Conservation (phyloP, 1,140 invertebrate genomes). For the Gryllus bimaculatus region DNA sequence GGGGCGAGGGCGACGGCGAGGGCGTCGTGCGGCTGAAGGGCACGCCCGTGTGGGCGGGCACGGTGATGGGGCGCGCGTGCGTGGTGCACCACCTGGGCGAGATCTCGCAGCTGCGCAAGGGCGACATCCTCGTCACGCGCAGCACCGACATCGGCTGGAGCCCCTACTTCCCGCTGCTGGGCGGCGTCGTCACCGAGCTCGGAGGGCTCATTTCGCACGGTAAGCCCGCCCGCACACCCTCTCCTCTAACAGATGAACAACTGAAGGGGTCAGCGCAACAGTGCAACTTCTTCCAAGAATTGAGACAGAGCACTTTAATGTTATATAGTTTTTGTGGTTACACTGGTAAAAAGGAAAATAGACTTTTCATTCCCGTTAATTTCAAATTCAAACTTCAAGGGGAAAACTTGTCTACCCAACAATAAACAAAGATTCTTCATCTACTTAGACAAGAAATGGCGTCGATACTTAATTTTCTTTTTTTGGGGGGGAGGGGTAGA, state of each 20-base stretch:
- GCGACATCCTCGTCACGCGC: conserved; percentile 69
- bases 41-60: conserved; percentile 60
- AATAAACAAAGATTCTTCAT: too few relatives aligned
- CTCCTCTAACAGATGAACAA: background rate
- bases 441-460: too few relatives aligned
- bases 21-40: conserved; percentile 37
- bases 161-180: conserved; percentile 72
- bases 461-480: too few relatives aligned
- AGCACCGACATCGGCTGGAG: conserved; percentile 80
- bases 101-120: conserved; percentile 34
- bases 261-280: background rate
- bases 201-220: conserved; percentile 79
- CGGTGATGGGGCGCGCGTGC: conserved; percentile 53
- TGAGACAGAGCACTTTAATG: too few relatives aligned
- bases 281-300: too few relatives aligned
- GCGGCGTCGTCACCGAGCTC: conserved; percentile 73
- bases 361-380: too few relatives aligned
- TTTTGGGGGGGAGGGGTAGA: too few relatives aligned
- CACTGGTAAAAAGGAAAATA: too few relatives aligned
- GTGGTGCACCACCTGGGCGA: conserved; percentile 44
- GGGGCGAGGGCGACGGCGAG: background rate
- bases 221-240: conserved; percentile 28
- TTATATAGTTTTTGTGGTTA: too few relatives aligned
- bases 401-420: too few relatives aligned
- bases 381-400: too few relatives aligned